Evolutionary conservation across 2,113 vertebrate species (phyloP).

Genomic region (Phyllostomus discolor): DNA sequence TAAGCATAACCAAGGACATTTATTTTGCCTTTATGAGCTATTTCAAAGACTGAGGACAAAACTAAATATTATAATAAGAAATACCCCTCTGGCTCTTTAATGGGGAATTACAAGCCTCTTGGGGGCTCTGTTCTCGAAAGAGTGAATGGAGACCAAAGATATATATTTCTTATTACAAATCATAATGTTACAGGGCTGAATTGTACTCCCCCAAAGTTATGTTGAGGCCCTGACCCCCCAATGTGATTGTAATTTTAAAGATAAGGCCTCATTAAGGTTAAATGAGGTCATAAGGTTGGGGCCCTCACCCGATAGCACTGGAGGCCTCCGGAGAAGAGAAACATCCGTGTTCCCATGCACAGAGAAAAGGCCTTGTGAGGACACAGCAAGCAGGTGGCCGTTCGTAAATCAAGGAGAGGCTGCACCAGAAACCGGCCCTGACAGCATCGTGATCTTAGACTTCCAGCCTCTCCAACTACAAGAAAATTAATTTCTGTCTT

Average conservation of each 20-base stretch:
- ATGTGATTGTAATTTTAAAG: neutral
- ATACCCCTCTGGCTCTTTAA: neutral
- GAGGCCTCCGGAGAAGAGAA: neutral
- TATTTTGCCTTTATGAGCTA: neutral
- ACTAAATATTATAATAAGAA: neutral
- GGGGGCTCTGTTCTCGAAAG: neutral
- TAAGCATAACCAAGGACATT: constrained; percentile 17
- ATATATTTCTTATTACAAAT: neutral
- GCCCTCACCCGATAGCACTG: neutral
- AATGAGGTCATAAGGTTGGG: neutral
- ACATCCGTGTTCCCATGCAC: neutral
- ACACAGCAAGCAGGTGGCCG: neutral
- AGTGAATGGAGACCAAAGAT: neutral
- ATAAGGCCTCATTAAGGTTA: neutral
- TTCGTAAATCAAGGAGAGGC: neutral
- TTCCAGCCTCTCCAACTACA: neutral
- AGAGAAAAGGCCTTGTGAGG: neutral
- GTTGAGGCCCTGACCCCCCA: neutral
- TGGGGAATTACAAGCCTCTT: neutral
- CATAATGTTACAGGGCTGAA: neutral
- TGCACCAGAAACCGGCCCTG: neutral
- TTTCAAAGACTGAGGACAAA: neutral
- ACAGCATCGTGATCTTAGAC: neutral
- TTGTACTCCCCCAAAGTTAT: neutral
- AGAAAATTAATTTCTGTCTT: neutral